Percentiles rank a stretch among this genome's conserved stretches.
phyloP scores from a whole-genome alignment of 2,797 vertebrate species.

The Platyrinchus mystaceus region DNA sequence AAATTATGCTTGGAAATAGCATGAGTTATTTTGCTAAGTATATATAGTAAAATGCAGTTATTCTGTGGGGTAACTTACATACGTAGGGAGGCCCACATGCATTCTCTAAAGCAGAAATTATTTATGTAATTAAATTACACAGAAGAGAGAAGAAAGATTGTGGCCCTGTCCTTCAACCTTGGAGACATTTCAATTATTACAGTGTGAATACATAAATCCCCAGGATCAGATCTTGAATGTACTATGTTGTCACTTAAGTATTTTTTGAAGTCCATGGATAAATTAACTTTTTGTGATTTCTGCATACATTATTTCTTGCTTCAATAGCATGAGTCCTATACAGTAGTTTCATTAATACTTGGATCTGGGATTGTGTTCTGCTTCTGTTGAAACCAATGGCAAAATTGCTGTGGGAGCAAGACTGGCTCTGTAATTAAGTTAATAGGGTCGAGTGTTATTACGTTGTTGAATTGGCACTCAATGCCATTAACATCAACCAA shows the following conservation, averaged over 20 bases:
- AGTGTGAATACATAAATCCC: neutral
- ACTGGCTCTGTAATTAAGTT: conserved; percentile 46
- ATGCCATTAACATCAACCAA: conserved; percentile 55
- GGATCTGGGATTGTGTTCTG: neutral
- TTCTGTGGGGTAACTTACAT: neutral
- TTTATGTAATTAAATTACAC: neutral
- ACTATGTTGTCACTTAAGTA: neutral
- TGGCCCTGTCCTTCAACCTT: neutral
- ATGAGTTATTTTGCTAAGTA: neutral
- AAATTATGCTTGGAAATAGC: neutral
- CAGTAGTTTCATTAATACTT: neutral
- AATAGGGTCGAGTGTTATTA: conserved; percentile 10
- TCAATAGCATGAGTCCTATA: neutral
- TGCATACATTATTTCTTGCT: neutral
- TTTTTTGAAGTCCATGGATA: neutral
- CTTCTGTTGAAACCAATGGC: conserved; percentile 19
- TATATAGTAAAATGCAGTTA: neutral
- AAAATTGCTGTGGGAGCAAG: conserved; percentile 46
- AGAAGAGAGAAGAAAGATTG: neutral
- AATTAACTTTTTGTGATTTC: neutral
- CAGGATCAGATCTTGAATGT: neutral
- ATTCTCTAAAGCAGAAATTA: neutral
- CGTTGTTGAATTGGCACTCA: conserved; percentile 51
- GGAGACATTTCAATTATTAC: neutral
- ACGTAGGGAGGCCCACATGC: neutral